phyloP scores from a whole-genome alignment of 1,140 invertebrate species.

The Venustaconcha ellipsiformis region DNA sequence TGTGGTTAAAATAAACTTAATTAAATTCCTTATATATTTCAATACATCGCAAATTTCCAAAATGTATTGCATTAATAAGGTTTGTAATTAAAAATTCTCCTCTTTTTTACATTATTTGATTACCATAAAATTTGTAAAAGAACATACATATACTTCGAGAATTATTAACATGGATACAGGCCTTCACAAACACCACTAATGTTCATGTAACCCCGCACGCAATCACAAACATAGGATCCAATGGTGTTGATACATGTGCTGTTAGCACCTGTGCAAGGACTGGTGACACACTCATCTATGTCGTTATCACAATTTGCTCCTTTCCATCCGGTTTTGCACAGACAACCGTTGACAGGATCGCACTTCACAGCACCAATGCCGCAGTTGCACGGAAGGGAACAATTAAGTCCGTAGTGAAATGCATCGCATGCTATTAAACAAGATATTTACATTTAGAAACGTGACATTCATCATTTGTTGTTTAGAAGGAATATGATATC shows the following conservation, averaged over 20 bases:
- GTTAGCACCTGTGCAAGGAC: slow-evolving; percentile 13
- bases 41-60: no score
- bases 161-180: slow-evolving; percentile 2
- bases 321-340: slow-evolving; percentile 45
- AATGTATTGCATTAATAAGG: no score
- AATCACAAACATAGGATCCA: slow-evolving; percentile 36
- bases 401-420: slow-evolving; percentile 40
- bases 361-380: slow-evolving; percentile 28
- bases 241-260: slow-evolving; percentile 31
- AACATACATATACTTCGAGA: not conserved
- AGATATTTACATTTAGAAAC: no score
- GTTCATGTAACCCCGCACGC: slow-evolving; percentile 25
- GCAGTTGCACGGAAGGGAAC: slow-evolving; percentile 39
- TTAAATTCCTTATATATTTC: no score
- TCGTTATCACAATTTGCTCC: slow-evolving; percentile 44
- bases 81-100: no score
- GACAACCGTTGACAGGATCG: slow-evolving; percentile 39
- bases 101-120: no score
- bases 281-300: slow-evolving; percentile 39
- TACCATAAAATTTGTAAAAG: no score
- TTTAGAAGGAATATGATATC: no score
- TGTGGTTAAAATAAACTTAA: no score
- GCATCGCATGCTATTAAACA: slow-evolving; percentile 30
- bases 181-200: slow-evolving; percentile 19
- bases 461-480: no score